Base-by-base conservation (phyloP, 2,797 vertebrate genomes). In the Adelosebastes latens region DNA sequence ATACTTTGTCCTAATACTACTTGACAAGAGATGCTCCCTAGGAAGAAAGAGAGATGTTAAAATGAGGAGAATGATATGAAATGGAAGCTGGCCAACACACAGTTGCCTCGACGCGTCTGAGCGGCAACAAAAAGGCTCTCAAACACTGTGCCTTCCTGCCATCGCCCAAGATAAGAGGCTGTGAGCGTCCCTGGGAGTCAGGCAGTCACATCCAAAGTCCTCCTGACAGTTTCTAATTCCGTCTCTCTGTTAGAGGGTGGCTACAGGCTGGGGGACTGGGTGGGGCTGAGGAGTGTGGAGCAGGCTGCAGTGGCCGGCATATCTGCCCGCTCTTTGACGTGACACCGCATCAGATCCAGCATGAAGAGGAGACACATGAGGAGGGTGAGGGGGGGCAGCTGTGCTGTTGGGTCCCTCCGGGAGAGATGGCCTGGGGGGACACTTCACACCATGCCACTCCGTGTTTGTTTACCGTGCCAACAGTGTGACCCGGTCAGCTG, bases 401-500 rank as follows among this genome's bases (percentile, higher is more conserved):
- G 90, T 76, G 79, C 24, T 72, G 34, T 22, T 4, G 67, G 29
- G 60, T 64, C 87, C 83, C 78, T 75, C 16, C 1, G 13, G 80
- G 85, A 88, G 70, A 53, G 27, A 55, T 60, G 63, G 85, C 90
- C 89, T 55, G 62, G n/a, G 88, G 90, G 91, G 79, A 80, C 68
- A 81, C 82, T 92, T 93, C 89, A 93, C 91, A 91, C 88, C 68
- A 83, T 79, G 85, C 87, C 88, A 89, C 93, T 88, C 80, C 76
- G 29, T 85, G 82, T 92, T 94, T 93, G 92, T 94, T 94, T 93
- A 92, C 87, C 52, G 56, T 80, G 85, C 86, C 84, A 92, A 90
- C 63, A 79, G 76, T 73, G 87, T 90, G 90, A 93, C 90, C 90
- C 7, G 86, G 87, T 93, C 92, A 92, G 84, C 81, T 66, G 61